Evolutionary conservation across 1,140 invertebrate genomes (phyloP), one percentile per base, ranked within the genome.

Genomic region (Listronotus oregonensis): DNA sequence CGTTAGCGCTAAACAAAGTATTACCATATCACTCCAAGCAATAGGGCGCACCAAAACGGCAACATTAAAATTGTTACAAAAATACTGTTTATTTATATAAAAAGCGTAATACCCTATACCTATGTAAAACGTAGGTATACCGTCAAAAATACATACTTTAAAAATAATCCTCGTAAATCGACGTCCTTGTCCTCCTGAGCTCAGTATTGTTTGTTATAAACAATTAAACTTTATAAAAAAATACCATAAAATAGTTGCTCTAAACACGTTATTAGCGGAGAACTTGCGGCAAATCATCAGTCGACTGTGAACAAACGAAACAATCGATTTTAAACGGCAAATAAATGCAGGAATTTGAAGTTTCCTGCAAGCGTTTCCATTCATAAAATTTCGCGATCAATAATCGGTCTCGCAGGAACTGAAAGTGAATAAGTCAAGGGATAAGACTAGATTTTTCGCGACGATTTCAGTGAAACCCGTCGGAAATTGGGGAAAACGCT

Each of bases 181-280:
- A 39, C 31, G 50, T 34, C 50, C 50, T 52, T 52, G 50, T 52
- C 50, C 50, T 52, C n/a, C 50, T 9, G 8, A 39, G 50, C 34
- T 17, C 50, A 1, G 50, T 31, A 52, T 37, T 52, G 50, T 52
- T 52, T 52, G 50, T 52, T 52, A 39, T 52, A 34, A 52, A 52
- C 50, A 52, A 52, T 52, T 52, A 52, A 37, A 39, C 47, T 52
- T 37, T 52, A 52, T 37, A 52, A 52, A 52, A 52, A 51, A 52
- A 31, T 52, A 37, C 31, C 34, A 34, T 52, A 52, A 37, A 52
- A 49, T 17, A 37, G 50, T 52, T 18, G 50, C 11, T 34, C 32
- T 27, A 52, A 52, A 52, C 31, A 52, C 8, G 50, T 37, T 37
- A 37, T 10, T 37, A 37, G 34, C 34, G 11, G 34, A 10, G 34